These are phyloP conservation scores for Plectus sambesii DNA, from an alignment of 1,140 invertebrate species.

Conservation along the genomic window DNA sequence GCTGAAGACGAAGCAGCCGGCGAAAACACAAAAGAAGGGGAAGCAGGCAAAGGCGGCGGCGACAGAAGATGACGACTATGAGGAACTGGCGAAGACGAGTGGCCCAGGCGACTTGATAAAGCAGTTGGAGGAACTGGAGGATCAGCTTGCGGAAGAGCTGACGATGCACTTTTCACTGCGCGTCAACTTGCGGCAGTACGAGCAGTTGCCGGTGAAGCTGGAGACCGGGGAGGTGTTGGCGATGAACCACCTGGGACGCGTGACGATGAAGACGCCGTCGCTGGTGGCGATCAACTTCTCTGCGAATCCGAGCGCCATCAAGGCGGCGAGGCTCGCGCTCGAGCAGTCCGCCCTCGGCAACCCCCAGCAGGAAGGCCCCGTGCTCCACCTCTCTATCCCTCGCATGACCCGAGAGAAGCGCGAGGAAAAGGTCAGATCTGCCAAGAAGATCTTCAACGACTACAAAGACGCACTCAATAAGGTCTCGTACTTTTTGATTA, in stretches of 20 bases:
- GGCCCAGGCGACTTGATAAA: no score
- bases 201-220: constrained; percentile 33
- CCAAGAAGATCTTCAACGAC: constrained; percentile 29
- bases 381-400: constrained; percentile 30
- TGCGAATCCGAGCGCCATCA: constrained; percentile 34
- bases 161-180: constrained; percentile 31
- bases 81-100: no score
- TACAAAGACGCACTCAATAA: constrained; percentile 34
- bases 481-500: constrained; percentile 11
- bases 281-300: constrained; percentile 38
- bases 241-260: constrained; percentile 29
- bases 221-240: constrained; percentile 25
- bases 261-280: constrained; percentile 30
- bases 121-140: constrained; percentile 26
- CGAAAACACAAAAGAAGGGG: no score
- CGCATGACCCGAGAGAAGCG: constrained; percentile 34
- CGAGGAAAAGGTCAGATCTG: constrained; percentile 25
- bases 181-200: constrained; percentile 30
- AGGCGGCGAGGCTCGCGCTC: constrained; percentile 28
- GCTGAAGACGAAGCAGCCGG: no score
- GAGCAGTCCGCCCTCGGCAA: constrained; percentile 29
- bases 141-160: constrained; percentile 27
- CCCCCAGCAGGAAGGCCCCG: constrained; percentile 37
- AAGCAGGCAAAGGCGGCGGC: no score
- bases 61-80: no score